A percentile compares a stretch with the other conserved stretches of the same genome.
Conservation (phyloP, 2,888 invertebrate species). For the Brenthis ino region DNA sequence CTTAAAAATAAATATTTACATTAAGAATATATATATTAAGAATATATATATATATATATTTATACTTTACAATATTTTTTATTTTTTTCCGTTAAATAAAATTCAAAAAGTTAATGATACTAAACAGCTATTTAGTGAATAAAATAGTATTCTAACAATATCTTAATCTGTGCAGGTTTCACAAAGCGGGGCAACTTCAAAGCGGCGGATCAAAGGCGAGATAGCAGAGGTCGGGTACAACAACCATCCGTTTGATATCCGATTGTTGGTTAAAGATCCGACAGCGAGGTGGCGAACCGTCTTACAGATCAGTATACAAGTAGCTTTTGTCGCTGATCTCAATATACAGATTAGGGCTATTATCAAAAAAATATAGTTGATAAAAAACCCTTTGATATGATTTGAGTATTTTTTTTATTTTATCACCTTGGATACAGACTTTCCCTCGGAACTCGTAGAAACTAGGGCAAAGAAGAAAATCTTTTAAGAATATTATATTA, state of each 20-base stretch:
- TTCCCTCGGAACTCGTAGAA: no score
- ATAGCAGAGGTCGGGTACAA: slow-evolving; percentile 63
- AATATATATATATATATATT: no score
- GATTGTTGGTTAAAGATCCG: slow-evolving; percentile 68
- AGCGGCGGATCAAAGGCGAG: slow-evolving; percentile 59
- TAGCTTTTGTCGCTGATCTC: slow-evolving; percentile 29
- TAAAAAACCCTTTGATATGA: slow-evolving; percentile 9
- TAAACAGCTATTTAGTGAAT: slow-evolving; percentile 11
- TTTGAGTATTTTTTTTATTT: background rate
- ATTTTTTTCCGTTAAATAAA: background rate
- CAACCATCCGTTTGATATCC: slow-evolving; percentile 67
- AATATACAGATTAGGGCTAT: slow-evolving; percentile 17
- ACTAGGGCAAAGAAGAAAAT: no score
- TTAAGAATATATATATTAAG: no score
- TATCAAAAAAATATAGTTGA: slow-evolving; percentile 2
- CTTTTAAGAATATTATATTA: no score
- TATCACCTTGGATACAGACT: background rate
- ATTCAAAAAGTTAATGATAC: background rate
- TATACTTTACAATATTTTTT: no score
- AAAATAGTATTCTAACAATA: slow-evolving; percentile 56
- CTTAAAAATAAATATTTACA: no score
- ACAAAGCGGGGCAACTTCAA: slow-evolving; percentile 70
- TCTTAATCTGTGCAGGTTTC: slow-evolving; percentile 65
- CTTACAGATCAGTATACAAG: slow-evolving; percentile 24
- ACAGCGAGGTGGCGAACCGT: slow-evolving; percentile 31